A percentile compares a stretch with the other conserved stretches of the same genome.
These are phyloP conservation scores for Pseudorasbora parva DNA, from an alignment of 2,113 vertebrate genomes.

Conservation along the genomic window DNA sequence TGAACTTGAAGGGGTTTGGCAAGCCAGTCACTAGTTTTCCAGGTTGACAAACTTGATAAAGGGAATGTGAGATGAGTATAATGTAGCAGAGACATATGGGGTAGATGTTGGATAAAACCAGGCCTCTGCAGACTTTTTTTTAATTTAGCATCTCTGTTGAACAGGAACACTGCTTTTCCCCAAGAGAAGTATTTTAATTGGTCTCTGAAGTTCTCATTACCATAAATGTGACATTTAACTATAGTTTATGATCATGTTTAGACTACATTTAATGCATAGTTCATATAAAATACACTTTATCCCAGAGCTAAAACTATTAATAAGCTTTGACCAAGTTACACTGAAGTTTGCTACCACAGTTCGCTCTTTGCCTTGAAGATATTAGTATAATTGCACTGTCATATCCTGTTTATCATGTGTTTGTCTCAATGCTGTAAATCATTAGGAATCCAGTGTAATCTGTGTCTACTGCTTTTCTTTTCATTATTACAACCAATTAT, in stretches of 20 bases:
- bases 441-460: background rate
- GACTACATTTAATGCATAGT: constrained; percentile 9
- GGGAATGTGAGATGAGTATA: background rate
- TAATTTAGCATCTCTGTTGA: background rate
- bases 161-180: background rate
- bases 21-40: background rate
- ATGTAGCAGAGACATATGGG: background rate
- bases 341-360: background rate
- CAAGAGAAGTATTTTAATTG: constrained; percentile 34
- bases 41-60: background rate
- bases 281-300: background rate
- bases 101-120: background rate
- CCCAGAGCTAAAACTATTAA: background rate
- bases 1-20: background rate
- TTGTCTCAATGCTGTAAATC: background rate
- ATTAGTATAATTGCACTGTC: background rate
- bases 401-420: background rate
- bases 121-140: background rate
- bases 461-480: background rate
- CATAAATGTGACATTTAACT: constrained; percentile 31
- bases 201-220: constrained; percentile 42
- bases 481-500: background rate
- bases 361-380: background rate
- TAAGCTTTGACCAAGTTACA: constrained; percentile 11
- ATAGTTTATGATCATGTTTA: constrained; percentile 24